Evolutionary conservation across 2,797 vertebrate species (phyloP).

Genomic region (Sciurus carolinensis): DNA sequence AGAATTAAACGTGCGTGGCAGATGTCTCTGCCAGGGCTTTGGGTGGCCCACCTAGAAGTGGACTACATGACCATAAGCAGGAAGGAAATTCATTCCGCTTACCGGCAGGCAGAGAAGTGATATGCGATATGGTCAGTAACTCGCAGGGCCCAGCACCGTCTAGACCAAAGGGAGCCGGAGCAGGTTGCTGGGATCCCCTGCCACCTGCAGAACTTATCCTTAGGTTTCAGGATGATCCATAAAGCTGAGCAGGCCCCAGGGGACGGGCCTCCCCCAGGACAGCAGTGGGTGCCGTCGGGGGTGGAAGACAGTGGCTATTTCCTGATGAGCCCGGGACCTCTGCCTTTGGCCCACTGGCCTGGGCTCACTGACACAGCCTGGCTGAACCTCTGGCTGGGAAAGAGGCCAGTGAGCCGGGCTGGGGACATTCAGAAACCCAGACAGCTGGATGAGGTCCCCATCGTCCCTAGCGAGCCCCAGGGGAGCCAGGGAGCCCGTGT

Average conservation of each 20-base stretch:
- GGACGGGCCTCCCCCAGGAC: neutral
- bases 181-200: neutral
- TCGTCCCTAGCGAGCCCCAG: neutral
- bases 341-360: neutral
- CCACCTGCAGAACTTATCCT: neutral
- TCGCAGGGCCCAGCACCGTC: neutral
- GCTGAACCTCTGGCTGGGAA: rapidly evolving
- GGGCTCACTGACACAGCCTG: neutral
- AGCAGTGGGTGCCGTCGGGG: neutral
- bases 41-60: neutral
- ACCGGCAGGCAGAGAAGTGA: neutral
- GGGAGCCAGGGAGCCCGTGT: neutral
- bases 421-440: neutral
- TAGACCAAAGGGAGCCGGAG: neutral
- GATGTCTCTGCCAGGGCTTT: neutral
- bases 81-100: neutral
- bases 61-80: neutral
- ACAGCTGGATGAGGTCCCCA: neutral
- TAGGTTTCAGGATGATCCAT: neutral
- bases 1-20: neutral
- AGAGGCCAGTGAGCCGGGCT: neutral
- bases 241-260: neutral
- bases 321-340: neutral
- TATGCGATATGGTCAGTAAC: neutral
- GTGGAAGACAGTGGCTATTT: neutral